Percentiles rank a stretch among this genome's conserved stretches.
These are phyloP conservation scores for Machimus atricapillus DNA, from an alignment of 2,888 invertebrate genomes.

Conservation along the genomic window DNA sequence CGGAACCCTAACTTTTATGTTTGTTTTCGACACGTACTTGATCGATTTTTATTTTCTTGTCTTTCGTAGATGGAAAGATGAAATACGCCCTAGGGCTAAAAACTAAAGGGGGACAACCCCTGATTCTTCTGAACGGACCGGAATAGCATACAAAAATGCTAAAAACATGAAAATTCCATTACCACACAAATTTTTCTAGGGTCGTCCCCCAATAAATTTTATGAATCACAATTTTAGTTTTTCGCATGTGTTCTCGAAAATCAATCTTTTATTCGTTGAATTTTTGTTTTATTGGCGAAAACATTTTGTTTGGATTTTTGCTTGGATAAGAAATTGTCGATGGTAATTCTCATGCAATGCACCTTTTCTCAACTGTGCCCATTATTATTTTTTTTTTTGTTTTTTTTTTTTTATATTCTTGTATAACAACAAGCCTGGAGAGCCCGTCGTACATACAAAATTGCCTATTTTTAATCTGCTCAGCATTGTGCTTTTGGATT, in stretches of 20 bases:
- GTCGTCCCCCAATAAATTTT: background rate
- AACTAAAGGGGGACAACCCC: background rate
- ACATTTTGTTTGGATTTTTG: background rate
- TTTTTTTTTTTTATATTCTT: too few species aligned
- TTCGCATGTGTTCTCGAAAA: too few species aligned
- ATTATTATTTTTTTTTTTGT: background rate
- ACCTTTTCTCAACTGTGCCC: background rate
- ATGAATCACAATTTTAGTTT: too few species aligned
- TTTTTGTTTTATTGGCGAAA: background rate
- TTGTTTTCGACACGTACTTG: too few species aligned
- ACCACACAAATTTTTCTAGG: background rate
- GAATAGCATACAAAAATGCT: too few species aligned
- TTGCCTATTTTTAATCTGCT: background rate
- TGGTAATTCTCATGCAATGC: background rate
- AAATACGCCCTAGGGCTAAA: too few species aligned
- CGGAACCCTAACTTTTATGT: too few species aligned
- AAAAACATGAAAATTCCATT: background rate
- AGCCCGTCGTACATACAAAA: background rate
- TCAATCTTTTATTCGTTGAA: too few species aligned
- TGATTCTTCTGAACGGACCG: background rate
- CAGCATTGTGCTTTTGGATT: background rate
- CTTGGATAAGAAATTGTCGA: background rate
- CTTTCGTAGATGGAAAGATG: too few species aligned
- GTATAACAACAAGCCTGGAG: background rate
- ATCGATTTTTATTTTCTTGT: too few species aligned